Evolutionary conservation across 2,797 vertebrate species (phyloP).

Genomic region (Hoplostethus mediterraneus): DNA sequence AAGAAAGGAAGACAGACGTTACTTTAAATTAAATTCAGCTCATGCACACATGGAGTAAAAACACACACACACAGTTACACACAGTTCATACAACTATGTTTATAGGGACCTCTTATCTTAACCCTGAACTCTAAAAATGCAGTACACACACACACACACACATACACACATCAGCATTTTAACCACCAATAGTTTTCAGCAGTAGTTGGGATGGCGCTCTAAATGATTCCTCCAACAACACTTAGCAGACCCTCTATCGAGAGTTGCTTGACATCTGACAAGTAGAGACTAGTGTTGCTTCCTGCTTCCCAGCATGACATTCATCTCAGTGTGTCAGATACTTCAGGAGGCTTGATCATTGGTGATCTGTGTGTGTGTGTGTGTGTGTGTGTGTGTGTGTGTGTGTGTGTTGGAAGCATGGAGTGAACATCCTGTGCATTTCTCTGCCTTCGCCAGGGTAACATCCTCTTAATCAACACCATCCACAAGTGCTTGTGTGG

Average conservation of each 20-base stretch:
- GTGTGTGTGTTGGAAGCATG: constrained; percentile 27
- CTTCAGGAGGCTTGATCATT: constrained; percentile 58
- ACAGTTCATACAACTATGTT: too few relatives aligned
- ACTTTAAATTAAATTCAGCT: constrained; percentile 2
- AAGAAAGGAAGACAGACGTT: constrained; percentile 10
- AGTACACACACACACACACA: constrained; percentile 17
- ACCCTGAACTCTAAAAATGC: too few relatives aligned
- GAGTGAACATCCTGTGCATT: constrained; percentile 76
- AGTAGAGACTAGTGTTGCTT: constrained; percentile 47
- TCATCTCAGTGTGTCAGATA: constrained; percentile 65
- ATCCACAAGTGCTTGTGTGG: constrained; percentile 33
- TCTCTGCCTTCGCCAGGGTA: constrained; percentile 59
- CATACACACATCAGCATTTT: not conserved
- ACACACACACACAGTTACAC: too few relatives aligned
- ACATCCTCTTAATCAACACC: constrained; percentile 82
- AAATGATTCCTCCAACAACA: constrained; percentile 46
- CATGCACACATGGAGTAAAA: not conserved
- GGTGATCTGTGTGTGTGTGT: constrained; percentile 25
- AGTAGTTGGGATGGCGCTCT: constrained; percentile 17
- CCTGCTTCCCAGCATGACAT: constrained; percentile 70
- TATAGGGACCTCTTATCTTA: too few relatives aligned
- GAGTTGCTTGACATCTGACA: constrained; percentile 45
- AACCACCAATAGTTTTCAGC: constrained; percentile 10
- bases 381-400: constrained; percentile 12
- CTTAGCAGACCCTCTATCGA: constrained; percentile 28